Evolutionary conservation across 2,113 vertebrate genomes (phyloP).

Genomic region (Natator depressus): DNA sequence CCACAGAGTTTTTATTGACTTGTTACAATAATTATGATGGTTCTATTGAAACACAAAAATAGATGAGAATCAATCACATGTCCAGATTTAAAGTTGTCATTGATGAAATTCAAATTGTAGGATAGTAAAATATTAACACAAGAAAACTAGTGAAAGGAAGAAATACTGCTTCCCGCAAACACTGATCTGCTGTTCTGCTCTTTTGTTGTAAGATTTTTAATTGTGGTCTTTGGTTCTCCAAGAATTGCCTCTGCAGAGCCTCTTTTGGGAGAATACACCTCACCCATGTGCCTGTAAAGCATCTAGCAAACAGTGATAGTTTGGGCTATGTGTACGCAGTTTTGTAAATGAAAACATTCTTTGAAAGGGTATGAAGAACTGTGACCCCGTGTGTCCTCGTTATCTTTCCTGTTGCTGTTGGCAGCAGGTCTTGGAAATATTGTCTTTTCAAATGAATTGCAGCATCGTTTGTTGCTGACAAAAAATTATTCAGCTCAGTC

Average conservation of each 20-base stretch:
- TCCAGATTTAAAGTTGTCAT: not conserved
- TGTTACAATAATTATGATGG: not conserved
- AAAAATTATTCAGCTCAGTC: too few relatives aligned
- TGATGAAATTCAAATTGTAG: not conserved
- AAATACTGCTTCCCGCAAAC: not conserved
- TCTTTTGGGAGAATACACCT: not conserved
- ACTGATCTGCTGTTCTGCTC: not conserved
- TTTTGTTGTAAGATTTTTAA: not conserved
- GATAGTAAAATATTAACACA: not conserved
- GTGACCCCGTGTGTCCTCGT: not conserved
- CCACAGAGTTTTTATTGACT: not conserved
- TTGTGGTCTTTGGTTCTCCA: not conserved
- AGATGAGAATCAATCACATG: not conserved
- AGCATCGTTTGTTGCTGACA: not conserved
- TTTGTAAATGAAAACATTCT: not conserved
- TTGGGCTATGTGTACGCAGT: not conserved
- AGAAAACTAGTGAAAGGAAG: not conserved
- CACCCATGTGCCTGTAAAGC: not conserved
- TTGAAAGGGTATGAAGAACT: not conserved
- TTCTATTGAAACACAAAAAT: not conserved
- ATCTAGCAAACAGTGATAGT: not conserved
- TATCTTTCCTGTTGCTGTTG: not conserved
- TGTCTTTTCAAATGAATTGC: not conserved
- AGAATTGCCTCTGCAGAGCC: not conserved
- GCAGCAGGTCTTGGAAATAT: not conserved